Base-by-base conservation (phyloP, 2,113 vertebrate genomes). In the Lamprologus speciosus region DNA sequence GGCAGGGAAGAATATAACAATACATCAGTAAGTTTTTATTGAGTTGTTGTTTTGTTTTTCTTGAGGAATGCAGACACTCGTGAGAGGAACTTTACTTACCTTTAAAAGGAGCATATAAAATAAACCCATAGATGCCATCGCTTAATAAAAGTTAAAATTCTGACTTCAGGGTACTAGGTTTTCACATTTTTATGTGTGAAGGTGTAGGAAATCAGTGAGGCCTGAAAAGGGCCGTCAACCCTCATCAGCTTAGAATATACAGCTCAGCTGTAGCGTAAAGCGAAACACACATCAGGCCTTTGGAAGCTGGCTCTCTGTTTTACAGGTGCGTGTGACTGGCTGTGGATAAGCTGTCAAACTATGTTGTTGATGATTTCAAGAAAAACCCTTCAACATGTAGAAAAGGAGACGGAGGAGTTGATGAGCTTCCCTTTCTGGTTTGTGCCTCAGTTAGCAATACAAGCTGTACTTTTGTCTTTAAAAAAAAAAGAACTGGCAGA, bases 221-320 rank as follows among this genome's bases (percentile, higher is more conserved):
- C 91, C 78, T 93, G 87, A 93, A 90, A 84, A 47, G 83, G 47
- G 81, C 88, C 93, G 33, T 93, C 92, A 87, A 92, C 91, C 94
- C 93, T 95, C 94, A 94, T 85, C 31, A 10, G 58, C 68, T 89
- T 42, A 9, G 65, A 83, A 83, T 53, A 11, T 45, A 35, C 40
- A 57, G n/a, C 70, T 63, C 35, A 50, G 28, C 70, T 63, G 55
- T 75, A 79, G 78, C 85, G 21, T 68, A 45, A 35, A 87, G 51
- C 10, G 13, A 81, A 50, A 9, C 63, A 2, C 40, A 26, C 10
- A 54, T 60, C 57, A 33, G 53, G n/a, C 65, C 33, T 89, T 82
- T 78, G 9, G 40, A 82, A 84, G 63, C 65, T 23, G 73, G 80
- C 85, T 83, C 79, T 60, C 63, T 40, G 81, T 40, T 83, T 79